Base-by-base conservation (phyloP, 2,888 invertebrate species). In the Coleophora deauratella region DNA sequence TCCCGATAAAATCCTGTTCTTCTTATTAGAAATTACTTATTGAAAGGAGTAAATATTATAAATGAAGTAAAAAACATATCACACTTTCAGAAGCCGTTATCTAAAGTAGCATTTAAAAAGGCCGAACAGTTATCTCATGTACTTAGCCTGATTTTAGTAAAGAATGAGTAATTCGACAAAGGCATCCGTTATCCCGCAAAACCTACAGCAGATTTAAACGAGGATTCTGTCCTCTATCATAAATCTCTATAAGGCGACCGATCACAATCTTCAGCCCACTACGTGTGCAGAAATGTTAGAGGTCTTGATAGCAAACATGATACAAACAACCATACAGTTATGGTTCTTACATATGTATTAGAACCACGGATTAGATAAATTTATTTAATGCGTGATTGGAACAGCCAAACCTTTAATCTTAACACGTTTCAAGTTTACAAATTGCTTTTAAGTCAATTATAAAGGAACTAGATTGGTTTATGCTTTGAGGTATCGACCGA, bases 201-300 rank as follows among this genome's bases (percentile, higher is more conserved):
- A 51, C 54, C 49, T 51, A 53, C 55, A 40, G 43, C 35, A 40
- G 42, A 47, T 42, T 47, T 48, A 49, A 53, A 54, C 37, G 46
- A 37, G 46, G 46, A 43, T 41, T 49, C 49, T 43, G 48, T 48
- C 52, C 44, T 42, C 44, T 36, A 33, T 35, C 31, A 43, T 44
- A 51, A 51, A 43, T 48, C 42, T 46, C 38, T 46, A 38, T 47
- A 44, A 51, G 43, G 33, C 51, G 46, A 46, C 52, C 56, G 68
- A 71, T 73, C 52, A 46, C 52, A 64, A 73, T 75, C 72, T 66
- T 52, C 50, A 61, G 51, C 51, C 49, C 21, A 21, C 21, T 55
- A 72, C 68, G 66, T 70, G 72, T 66, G 57, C 65, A 62, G 71
- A 66, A 64, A 66, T 49, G 46, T 41, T 43, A 11, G 4, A 31